phyloP scores from a whole-genome alignment of 2,797 vertebrate genomes.

The Microctenopoma steveboyesi region DNA sequence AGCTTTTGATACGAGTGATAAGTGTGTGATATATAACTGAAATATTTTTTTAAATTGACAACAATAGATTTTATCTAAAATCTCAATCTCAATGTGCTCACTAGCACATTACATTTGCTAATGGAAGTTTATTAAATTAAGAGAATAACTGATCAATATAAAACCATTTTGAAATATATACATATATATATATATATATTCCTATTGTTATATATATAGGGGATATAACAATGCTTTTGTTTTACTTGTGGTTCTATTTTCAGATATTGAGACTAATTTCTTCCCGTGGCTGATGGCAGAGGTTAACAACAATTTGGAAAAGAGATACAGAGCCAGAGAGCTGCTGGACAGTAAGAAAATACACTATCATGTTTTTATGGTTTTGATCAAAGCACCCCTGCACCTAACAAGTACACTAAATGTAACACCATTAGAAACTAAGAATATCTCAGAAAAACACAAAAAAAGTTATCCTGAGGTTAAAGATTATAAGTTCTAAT shows the following conservation, averaged over 20 bases:
- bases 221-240: no score
- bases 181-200: no score
- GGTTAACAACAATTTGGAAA: constrained; percentile 82
- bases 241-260: constrained; percentile 44
- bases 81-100: no score
- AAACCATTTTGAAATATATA: no score
- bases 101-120: no score
- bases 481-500: neutral
- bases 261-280: constrained; percentile 91
- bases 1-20: neutral
- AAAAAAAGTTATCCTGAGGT: neutral
- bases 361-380: neutral
- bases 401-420: neutral
- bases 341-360: constrained; percentile 87
- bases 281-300: constrained; percentile 89
- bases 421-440: neutral
- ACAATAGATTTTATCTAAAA: no score
- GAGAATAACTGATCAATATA: no score
- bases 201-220: no score
- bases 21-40: no score
- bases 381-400: neutral
- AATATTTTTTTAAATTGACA: no score
- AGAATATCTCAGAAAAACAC: neutral
- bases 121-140: no score
- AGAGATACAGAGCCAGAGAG: constrained; percentile 79